Evolutionary conservation across 2,888 invertebrate species (phyloP).

Genomic region (Barypeithes pellucidus): DNA sequence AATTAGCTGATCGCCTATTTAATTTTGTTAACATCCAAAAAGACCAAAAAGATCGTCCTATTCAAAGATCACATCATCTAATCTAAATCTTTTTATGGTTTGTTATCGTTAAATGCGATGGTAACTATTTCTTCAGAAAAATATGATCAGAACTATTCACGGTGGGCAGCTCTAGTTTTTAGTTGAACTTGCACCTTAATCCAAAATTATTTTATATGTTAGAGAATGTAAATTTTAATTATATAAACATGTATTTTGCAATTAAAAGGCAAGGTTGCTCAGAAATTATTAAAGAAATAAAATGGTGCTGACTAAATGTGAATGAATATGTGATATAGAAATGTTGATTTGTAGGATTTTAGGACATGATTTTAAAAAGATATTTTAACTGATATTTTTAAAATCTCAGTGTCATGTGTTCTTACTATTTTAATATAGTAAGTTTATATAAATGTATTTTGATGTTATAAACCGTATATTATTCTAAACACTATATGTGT

Average conservation of each 20-base stretch:
- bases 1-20: no score
- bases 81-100: no score
- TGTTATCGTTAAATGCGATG: no score
- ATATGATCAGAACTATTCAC: not conserved
- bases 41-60: no score
- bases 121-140: no score
- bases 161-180: not conserved
- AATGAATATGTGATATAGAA: slow-evolving; percentile 67
- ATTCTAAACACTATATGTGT: slow-evolving; percentile 55
- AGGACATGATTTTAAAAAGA: slow-evolving; percentile 56
- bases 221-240: slow-evolving; percentile 8
- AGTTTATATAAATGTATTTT: slow-evolving; percentile 63
- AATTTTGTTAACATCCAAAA: no score
- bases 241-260: slow-evolving; percentile 49
- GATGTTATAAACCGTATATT: slow-evolving; percentile 59
- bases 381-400: slow-evolving; percentile 60
- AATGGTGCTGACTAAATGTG: slow-evolving; percentile 64
- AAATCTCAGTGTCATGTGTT: slow-evolving; percentile 64
- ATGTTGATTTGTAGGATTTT: slow-evolving; percentile 61
- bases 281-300: slow-evolving; percentile 58
- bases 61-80: no score
- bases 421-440: slow-evolving; percentile 55
- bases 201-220: not conserved
- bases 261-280: slow-evolving; percentile 58
- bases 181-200: not conserved